A percentile compares a stretch with the other conserved stretches of the same genome.
phyloP scores from a whole-genome alignment of 1,140 invertebrate species.

The Aphis gossypii region DNA sequence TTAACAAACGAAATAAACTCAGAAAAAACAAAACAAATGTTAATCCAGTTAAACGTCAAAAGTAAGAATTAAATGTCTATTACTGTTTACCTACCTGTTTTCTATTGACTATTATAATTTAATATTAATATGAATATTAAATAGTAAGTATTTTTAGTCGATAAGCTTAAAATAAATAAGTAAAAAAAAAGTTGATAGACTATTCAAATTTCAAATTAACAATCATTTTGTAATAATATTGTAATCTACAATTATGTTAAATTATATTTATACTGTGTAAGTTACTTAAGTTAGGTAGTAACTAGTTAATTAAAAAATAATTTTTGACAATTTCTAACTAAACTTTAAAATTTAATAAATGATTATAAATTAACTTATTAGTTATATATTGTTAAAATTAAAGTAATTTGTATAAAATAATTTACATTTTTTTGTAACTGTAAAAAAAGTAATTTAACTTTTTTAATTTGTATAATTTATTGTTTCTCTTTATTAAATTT shows the following conservation, averaged over 20 bases:
- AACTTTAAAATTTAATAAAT: too few species aligned
- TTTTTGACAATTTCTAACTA: too few species aligned
- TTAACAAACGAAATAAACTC: slow-evolving; percentile 22
- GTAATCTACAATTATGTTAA: not conserved
- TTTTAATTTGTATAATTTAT: too few species aligned
- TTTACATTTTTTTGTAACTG: too few species aligned
- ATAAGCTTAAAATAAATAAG: not conserved
- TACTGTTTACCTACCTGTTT: not conserved
- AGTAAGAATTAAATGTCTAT: slow-evolving; percentile 25
- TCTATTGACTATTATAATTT: not conserved
- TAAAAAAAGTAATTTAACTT: too few species aligned
- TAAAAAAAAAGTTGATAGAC: not conserved
- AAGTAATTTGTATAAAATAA: too few species aligned
- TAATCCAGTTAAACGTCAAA: slow-evolving; percentile 8
- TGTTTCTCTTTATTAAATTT: too few species aligned
- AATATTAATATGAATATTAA: not conserved
- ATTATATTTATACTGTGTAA: not conserved
- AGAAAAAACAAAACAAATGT: not conserved
- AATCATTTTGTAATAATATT: not conserved
- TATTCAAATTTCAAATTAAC: not conserved
- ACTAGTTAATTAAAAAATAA: too few species aligned
- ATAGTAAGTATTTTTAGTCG: not conserved
- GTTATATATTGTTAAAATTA: too few species aligned
- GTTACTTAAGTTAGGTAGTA: not conserved
- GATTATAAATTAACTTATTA: too few species aligned